Conservation (phyloP, 2,113 vertebrate species). For the Sakesphorus luctuosus region DNA sequence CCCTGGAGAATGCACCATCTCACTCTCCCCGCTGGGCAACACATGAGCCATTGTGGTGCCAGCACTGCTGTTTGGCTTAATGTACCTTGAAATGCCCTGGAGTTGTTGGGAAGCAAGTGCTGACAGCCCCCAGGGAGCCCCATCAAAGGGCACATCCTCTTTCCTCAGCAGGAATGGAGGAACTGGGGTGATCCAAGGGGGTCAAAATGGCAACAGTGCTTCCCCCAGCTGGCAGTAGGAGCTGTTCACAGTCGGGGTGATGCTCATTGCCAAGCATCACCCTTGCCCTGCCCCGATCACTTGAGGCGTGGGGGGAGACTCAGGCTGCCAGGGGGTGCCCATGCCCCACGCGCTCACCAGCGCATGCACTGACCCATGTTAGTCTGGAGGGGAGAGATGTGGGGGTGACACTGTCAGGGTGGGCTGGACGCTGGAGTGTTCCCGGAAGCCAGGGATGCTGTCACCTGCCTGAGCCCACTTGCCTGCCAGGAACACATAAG, state of each 20-base stretch:
- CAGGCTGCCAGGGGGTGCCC: not conserved
- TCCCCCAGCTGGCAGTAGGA: not conserved
- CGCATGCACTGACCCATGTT: slow-evolving; percentile 10
- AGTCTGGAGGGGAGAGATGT: not conserved
- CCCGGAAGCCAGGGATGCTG: fast-evolving
- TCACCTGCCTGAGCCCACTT: not conserved
- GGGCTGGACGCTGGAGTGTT: not conserved
- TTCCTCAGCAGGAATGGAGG: not conserved
- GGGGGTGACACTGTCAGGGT: slow-evolving; percentile 51
- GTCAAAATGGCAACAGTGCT: fast-evolving
- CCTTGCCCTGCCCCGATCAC: not conserved
- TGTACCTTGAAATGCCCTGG: fast-evolving
- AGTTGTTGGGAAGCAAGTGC: not conserved
- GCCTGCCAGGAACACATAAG: not conserved
- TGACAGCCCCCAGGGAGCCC: not conserved
- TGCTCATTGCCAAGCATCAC: not conserved
- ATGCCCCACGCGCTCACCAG: fast-evolving
- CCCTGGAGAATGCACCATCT: not conserved
- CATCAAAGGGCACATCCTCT: fast-evolving
- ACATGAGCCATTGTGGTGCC: fast-evolving
- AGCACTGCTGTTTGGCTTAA: not conserved
- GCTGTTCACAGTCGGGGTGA: fast-evolving
- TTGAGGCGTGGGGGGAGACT: not conserved
- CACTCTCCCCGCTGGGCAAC: fast-evolving
- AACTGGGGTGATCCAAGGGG: not conserved